Conservation (phyloP, 2,113 vertebrate genomes). For the Grammomys surdaster region DNA sequence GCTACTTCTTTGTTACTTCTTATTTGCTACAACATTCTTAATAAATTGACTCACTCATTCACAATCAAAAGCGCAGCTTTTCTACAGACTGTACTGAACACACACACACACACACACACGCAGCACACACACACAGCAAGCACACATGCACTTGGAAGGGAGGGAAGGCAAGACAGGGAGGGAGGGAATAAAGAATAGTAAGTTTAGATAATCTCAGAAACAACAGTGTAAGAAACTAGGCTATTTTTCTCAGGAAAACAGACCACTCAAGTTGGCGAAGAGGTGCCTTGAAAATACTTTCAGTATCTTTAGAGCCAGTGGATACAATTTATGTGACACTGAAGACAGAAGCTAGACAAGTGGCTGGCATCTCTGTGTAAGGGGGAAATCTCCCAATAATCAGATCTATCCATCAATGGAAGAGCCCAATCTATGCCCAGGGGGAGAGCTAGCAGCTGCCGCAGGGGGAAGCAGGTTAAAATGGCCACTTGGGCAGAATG, state of each 20-base stretch:
- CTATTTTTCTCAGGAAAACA: not conserved
- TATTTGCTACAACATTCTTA: not conserved
- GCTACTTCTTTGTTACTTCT: not conserved
- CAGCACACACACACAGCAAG: no score
- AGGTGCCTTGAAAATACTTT: slow-evolving; percentile 56
- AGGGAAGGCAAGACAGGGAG: no score
- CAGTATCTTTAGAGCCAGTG: slow-evolving; percentile 22
- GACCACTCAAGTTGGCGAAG: not conserved
- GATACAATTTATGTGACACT: slow-evolving; percentile 56
- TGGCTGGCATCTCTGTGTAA: slow-evolving; percentile 20
- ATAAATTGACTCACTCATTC: not conserved
- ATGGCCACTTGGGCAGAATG: slow-evolving; percentile 57
- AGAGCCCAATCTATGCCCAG: not conserved
- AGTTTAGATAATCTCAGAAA: not conserved
- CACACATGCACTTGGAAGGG: not conserved
- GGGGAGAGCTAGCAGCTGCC: slow-evolving; percentile 26
- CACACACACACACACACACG: not conserved
- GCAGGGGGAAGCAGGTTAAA: not conserved
- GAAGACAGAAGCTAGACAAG: slow-evolving; percentile 54
- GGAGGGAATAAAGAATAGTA: not conserved
- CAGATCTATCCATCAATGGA: slow-evolving; percentile 53
- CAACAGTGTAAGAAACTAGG: not conserved
- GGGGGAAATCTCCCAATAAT: slow-evolving; percentile 55
- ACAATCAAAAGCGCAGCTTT: not conserved
- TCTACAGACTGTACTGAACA: not conserved